These are phyloP conservation scores for Pygathrix nemaeus DNA, from an alignment of 2,113 vertebrate species.

Conservation along the genomic window DNA sequence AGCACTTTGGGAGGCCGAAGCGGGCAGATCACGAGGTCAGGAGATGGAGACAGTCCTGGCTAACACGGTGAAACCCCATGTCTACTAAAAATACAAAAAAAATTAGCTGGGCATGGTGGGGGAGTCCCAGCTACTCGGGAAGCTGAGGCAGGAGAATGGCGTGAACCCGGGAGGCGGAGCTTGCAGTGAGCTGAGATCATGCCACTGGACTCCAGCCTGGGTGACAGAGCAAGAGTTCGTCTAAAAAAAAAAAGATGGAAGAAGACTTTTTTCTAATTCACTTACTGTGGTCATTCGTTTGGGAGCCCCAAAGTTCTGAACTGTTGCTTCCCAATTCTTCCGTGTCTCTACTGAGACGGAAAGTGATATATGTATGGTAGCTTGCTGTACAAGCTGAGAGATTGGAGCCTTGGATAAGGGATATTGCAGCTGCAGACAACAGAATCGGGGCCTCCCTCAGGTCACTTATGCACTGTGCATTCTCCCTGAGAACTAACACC, in stretches of 20 bases:
- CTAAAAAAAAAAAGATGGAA: neutral
- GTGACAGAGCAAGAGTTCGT: too few relatives aligned
- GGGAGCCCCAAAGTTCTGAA: neutral
- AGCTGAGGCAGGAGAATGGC: too few relatives aligned
- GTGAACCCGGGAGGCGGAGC: too few relatives aligned
- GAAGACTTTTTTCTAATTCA: neutral
- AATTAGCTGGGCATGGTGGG: too few relatives aligned
- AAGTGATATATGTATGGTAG: neutral
- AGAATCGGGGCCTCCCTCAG: neutral
- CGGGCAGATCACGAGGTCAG: too few relatives aligned
- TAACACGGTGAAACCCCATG: too few relatives aligned
- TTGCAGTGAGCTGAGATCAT: too few relatives aligned
- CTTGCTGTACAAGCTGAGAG: neutral
- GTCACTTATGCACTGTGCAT: neutral
- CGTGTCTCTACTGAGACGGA: neutral
- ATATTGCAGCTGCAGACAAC: neutral
- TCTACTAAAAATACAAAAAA: too few relatives aligned
- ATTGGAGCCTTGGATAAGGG: neutral
- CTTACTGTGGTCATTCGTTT: neutral
- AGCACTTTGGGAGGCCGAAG: too few relatives aligned
- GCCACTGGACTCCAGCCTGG: too few relatives aligned
- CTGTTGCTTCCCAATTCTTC: neutral
- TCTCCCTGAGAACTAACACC: neutral
- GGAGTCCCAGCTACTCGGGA: too few relatives aligned
- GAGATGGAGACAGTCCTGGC: too few relatives aligned